phyloP scores from a whole-genome alignment of 2,113 vertebrate genomes.

The Tonatia bakeri region DNA sequence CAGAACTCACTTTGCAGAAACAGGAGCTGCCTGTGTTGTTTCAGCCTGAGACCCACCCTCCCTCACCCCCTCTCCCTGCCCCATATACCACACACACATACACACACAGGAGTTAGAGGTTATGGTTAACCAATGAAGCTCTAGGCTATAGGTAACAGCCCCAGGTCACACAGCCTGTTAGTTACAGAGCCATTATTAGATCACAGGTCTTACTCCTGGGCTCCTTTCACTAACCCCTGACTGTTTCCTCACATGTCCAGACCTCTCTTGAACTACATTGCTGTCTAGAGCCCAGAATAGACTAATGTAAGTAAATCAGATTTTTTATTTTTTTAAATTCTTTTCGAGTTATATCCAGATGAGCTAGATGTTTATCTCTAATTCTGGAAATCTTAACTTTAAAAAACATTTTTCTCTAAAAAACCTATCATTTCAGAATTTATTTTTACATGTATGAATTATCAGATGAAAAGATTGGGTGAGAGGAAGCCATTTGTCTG shows the following conservation, averaged over 20 bases:
- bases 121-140: background rate
- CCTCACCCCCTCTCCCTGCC: too few relatives aligned
- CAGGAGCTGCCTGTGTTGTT: background rate
- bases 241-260: background rate
- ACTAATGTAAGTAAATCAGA: background rate
- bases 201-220: background rate
- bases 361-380: background rate
- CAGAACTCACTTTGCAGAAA: background rate
- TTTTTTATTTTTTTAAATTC: background rate
- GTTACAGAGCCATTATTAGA: conserved; percentile 14
- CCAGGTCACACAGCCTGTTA: background rate
- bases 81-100: background rate
- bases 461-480: conserved; percentile 1
- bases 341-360: background rate
- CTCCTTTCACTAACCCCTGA: background rate
- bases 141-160: background rate
- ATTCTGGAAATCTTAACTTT: background rate
- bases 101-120: background rate
- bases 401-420: background rate
- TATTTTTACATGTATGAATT: background rate
- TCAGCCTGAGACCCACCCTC: background rate
- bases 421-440: background rate
- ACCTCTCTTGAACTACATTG: background rate
- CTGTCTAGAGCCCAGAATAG: background rate
- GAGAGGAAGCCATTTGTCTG: background rate